Conservation (phyloP, 1,140 invertebrate species). For the Holcopasites calliopsidis region DNA sequence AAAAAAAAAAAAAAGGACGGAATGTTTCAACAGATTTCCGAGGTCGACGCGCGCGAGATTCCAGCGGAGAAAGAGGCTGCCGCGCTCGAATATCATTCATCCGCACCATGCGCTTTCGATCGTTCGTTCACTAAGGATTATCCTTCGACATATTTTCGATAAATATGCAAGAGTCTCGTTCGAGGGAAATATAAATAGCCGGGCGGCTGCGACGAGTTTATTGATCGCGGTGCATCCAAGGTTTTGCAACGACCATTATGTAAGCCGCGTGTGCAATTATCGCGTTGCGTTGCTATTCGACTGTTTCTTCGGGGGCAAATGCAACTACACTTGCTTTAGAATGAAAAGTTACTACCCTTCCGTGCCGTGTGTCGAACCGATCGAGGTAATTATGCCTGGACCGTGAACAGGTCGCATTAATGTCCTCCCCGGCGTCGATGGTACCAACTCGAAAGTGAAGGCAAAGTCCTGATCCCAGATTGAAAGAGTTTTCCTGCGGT, state of each 20-base stretch:
- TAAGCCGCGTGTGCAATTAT: conserved; percentile 50
- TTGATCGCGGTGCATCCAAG: conserved; percentile 54
- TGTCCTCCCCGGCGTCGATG: too few relatives aligned
- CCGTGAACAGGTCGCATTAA: too few relatives aligned
- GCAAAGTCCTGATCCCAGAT: too few relatives aligned
- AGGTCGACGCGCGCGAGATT: too few relatives aligned
- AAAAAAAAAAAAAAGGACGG: background rate
- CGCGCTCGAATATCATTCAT: too few relatives aligned
- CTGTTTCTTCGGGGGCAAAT: conserved; percentile 33
- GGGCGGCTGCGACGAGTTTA: conserved; percentile 45
- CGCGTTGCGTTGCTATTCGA: conserved; percentile 26
- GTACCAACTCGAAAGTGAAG: too few relatives aligned
- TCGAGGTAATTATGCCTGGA: too few relatives aligned
- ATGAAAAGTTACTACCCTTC: too few relatives aligned
- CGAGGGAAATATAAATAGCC: conserved; percentile 22
- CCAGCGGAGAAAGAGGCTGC: background rate
- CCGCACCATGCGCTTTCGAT: accelerated
- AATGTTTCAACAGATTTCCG: background rate
- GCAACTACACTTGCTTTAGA: too few relatives aligned
- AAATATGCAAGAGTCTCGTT: background rate
- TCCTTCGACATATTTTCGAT: background rate
- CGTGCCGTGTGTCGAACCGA: too few relatives aligned
- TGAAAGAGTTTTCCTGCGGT: too few relatives aligned
- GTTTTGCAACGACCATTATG: conserved; percentile 47
- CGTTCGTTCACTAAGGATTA: background rate